A percentile compares a stretch with the other conserved stretches of the same genome.
Conservation (phyloP, 2,888 invertebrate species). For the Calameuta filiformis region DNA sequence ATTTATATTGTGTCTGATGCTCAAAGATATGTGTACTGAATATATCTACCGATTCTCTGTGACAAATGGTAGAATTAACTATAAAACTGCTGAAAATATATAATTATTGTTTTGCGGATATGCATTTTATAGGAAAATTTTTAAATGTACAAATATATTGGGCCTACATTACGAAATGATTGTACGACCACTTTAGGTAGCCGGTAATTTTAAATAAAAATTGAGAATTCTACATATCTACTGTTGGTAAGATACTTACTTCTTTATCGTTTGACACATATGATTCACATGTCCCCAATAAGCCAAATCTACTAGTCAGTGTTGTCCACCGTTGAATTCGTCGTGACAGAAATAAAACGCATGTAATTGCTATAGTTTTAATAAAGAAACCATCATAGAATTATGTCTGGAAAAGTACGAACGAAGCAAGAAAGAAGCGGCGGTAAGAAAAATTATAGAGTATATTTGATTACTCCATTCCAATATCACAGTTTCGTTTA, state of each 20-base stretch:
- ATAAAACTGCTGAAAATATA: background rate
- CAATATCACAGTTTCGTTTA: background rate
- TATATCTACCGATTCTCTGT: background rate
- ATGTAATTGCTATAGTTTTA: background rate
- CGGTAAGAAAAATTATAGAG: conserved; percentile 44
- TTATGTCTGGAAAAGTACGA: conserved; percentile 62
- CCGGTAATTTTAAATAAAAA: background rate
- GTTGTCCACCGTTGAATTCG: background rate
- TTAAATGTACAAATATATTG: background rate
- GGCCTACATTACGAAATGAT: background rate
- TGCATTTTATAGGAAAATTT: background rate
- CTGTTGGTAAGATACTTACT: background rate
- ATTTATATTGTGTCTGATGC: background rate
- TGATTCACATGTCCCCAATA: background rate
- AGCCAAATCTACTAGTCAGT: background rate
- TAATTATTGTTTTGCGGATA: background rate
- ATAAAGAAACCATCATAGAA: background rate
- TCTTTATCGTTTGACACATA: background rate
- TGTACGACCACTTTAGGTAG: background rate
- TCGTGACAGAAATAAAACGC: background rate
- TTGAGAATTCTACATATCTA: background rate
- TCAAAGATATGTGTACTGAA: background rate
- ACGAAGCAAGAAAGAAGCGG: conserved; percentile 68
- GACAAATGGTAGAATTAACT: background rate
- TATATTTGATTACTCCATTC: conserved; percentile 5